phyloP scores from a whole-genome alignment of 2,113 vertebrate genomes.

The Porphyrio hochstetteri region DNA sequence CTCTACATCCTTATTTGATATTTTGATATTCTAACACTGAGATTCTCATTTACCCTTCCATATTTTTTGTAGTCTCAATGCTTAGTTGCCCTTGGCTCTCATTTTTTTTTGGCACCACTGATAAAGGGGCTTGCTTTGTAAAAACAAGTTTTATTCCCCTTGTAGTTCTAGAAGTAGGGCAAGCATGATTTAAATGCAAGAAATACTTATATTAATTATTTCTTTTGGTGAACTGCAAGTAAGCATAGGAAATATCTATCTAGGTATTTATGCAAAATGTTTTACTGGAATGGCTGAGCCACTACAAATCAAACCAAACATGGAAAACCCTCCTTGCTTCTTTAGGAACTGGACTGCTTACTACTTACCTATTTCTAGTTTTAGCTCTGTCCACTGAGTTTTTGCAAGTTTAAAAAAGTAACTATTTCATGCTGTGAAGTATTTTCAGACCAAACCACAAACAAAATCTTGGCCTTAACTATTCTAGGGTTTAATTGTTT shows the following conservation, averaged over 20 bases:
- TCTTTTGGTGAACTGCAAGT: conserved; percentile 19
- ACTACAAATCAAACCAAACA: conserved; percentile 1
- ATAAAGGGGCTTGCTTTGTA: conserved; percentile 20
- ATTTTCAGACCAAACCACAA: background rate
- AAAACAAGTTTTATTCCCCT: conserved; percentile 60
- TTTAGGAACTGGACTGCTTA: background rate
- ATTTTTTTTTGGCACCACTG: conserved; percentile 30
- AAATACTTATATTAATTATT: conserved; percentile 48
- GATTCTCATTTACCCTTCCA: background rate
- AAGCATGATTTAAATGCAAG: conserved; percentile 62
- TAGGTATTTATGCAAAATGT: background rate
- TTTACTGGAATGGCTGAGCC: background rate
- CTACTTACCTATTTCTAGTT: background rate
- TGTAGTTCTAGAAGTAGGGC: conserved; percentile 59
- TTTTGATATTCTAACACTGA: background rate
- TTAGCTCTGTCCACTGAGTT: background rate
- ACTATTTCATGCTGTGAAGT: background rate
- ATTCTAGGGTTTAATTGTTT: background rate
- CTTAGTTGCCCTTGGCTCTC: background rate
- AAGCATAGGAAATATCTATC: conserved; percentile 17
- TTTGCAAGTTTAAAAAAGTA: background rate
- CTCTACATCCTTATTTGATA: background rate
- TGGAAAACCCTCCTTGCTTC: background rate
- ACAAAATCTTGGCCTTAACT: background rate
- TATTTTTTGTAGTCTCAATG: background rate